Evolutionary conservation across 2,113 vertebrate genomes (phyloP).

Genomic region (Spea bombifrons): DNA sequence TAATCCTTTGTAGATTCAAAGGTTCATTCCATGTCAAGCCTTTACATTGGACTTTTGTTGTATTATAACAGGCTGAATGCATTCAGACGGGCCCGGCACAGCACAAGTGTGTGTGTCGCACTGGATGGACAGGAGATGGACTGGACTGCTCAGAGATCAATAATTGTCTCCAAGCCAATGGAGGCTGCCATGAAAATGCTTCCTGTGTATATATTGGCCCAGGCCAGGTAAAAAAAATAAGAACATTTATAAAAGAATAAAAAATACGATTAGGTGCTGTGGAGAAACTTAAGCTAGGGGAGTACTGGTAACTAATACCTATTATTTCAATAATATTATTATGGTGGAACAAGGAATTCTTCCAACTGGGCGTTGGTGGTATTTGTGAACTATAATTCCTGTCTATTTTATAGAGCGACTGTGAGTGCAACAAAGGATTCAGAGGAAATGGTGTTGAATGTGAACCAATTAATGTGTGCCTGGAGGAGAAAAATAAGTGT

Average conservation of each 20-base stretch:
- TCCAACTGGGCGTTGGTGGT: too few relatives aligned
- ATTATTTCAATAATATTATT: too few relatives aligned
- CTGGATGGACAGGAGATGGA: slow-evolving; percentile 79
- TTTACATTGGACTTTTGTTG: background rate
- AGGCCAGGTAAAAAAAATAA: slow-evolving; percentile 73
- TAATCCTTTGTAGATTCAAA: too few relatives aligned
- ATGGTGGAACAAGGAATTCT: too few relatives aligned
- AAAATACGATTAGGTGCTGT: too few relatives aligned
- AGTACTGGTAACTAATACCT: too few relatives aligned
- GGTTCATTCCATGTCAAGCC: too few relatives aligned
- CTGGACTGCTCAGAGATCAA: slow-evolving; percentile 82
- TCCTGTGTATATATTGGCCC: slow-evolving; percentile 83
- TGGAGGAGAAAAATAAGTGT: slow-evolving; percentile 71
- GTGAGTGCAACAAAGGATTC: slow-evolving; percentile 81
- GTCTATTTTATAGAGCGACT: slow-evolving; percentile 71
- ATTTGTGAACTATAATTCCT: slow-evolving; percentile 23
- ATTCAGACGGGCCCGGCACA: slow-evolving; percentile 62
- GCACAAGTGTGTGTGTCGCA: slow-evolving; percentile 74
- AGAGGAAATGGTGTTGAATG: slow-evolving; percentile 80
- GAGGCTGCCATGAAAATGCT: slow-evolving; percentile 78
- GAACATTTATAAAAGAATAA: too few relatives aligned
- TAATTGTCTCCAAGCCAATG: slow-evolving; percentile 68
- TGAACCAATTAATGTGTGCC: slow-evolving; percentile 74
- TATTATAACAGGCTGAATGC: slow-evolving; percentile 76
- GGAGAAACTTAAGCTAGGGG: too few relatives aligned